A percentile compares a stretch with the other conserved stretches of the same genome.
These are phyloP conservation scores for Polydrusus tereticollis DNA, from an alignment of 2,888 invertebrate species.

Conservation along the genomic window DNA sequence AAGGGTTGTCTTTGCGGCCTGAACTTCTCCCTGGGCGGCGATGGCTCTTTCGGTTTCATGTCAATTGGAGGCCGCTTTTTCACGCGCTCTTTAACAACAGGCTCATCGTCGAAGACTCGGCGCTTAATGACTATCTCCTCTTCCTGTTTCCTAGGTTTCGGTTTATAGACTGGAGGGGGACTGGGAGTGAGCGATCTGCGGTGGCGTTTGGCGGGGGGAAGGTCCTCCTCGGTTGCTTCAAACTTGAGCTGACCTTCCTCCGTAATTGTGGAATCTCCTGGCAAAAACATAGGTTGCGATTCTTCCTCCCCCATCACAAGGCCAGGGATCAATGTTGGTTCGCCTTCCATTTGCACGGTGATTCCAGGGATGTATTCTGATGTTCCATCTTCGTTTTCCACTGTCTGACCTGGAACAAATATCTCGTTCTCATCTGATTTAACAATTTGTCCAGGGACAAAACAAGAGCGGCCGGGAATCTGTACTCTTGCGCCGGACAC, in stretches of 20 bases:
- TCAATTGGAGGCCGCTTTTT: conserved; percentile 57
- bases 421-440: conserved; percentile 69
- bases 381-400: conserved; percentile 78
- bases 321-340: conserved; percentile 83
- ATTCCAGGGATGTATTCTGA: conserved; percentile 84
- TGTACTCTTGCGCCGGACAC: conserved; percentile 72
- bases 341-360: conserved; percentile 80
- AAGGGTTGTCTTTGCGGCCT: conserved; percentile 56
- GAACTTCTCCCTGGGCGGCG: conserved; percentile 56
- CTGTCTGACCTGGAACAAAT: conserved; percentile 78
- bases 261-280: conserved; percentile 64
- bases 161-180: conserved; percentile 55
- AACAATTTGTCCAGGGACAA: conserved; percentile 84
- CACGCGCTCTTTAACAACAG: conserved; percentile 60
- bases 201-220: conserved; percentile 52
- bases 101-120: conserved; percentile 59
- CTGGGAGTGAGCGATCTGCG: conserved; percentile 44
- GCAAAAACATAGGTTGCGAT: conserved; percentile 64
- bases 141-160: conserved; percentile 55
- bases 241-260: conserved; percentile 63
- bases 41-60: conserved; percentile 49
- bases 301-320: conserved; percentile 76
- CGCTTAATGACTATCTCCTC: conserved; percentile 62
- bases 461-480: conserved; percentile 74
- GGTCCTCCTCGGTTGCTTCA: conserved; percentile 62